Conservation (phyloP, 2,113 vertebrate species). For the Poeciliopsis turrubarensis region DNA sequence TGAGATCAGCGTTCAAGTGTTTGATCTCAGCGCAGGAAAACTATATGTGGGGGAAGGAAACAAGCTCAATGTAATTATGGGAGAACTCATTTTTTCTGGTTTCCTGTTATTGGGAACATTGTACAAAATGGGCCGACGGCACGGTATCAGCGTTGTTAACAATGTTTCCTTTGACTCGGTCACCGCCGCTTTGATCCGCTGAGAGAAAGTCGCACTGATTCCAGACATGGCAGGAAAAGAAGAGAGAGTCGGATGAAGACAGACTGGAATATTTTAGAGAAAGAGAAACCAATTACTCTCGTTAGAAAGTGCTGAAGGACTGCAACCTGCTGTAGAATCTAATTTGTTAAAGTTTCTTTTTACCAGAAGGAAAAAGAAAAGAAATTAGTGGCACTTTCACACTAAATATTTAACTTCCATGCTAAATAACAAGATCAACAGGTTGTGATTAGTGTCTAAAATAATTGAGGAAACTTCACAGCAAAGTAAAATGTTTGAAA, state of each 20-base stretch:
- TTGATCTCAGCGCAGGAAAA: slow-evolving; percentile 64
- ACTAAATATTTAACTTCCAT: no score
- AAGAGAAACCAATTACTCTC: not conserved
- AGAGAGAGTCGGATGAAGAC: not conserved
- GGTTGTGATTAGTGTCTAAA: no score
- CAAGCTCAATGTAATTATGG: slow-evolving; percentile 58
- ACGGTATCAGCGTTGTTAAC: slow-evolving; percentile 63
- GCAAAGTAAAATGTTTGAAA: no score
- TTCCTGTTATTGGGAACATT: slow-evolving; percentile 75
- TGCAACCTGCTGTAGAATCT: no score
- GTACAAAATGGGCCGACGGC: slow-evolving; percentile 61
- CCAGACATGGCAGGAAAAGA: not conserved
- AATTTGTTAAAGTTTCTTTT: no score
- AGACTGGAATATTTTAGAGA: not conserved
- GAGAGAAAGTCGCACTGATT: slow-evolving; percentile 31
- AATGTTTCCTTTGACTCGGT: slow-evolving; percentile 56
- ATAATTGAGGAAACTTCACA: no score
- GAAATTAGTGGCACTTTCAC: no score
- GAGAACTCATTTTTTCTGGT: slow-evolving; percentile 70
- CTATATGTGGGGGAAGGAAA: slow-evolving; percentile 48
- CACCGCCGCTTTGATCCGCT: slow-evolving; percentile 61
- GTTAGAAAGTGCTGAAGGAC: not conserved
- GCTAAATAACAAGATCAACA: no score
- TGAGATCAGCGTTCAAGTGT: slow-evolving; percentile 60
- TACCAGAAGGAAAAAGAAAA: no score